These are phyloP conservation scores for Orthonychiurus folsomi DNA, from an alignment of 2,888 invertebrate species.

Conservation along the genomic window DNA sequence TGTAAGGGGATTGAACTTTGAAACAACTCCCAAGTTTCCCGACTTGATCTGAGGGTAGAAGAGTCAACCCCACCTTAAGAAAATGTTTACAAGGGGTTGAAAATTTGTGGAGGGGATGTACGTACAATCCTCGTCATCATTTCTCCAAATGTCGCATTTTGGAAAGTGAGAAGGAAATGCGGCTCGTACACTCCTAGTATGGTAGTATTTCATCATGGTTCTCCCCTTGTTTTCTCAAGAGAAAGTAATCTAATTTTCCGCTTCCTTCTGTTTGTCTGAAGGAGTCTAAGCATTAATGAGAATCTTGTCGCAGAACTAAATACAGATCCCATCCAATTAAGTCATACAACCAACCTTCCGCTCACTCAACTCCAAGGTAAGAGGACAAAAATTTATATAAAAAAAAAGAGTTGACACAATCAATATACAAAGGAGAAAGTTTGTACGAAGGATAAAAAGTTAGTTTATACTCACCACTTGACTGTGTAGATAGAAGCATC, in stretches of 20 bases:
- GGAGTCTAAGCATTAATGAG: background rate
- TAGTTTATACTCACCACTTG: conserved; percentile 32
- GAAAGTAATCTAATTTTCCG: conserved; percentile 12
- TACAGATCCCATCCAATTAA: conserved; percentile 1
- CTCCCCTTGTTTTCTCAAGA: conserved; percentile 9
- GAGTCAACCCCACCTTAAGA: background rate
- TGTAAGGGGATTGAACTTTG: background rate
- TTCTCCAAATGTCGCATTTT: background rate
- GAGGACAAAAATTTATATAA: background rate
- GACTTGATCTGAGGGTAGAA: no score
- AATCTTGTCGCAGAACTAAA: background rate
- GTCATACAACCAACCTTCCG: conserved; percentile 1
- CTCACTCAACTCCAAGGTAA: no score
- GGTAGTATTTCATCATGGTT: conserved; percentile 4
- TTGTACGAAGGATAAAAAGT: no score
- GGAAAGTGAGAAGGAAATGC: background rate
- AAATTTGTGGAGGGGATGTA: no score
- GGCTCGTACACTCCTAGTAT: background rate
- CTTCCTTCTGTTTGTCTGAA: background rate
- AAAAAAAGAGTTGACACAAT: no score
- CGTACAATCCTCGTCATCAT: no score
- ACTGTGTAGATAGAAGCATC: conserved; percentile 26
- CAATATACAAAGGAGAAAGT: no score
- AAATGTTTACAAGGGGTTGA: background rate
- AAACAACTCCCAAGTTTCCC: no score